Conservation (phyloP, 2,888 invertebrate genomes). For the Clepsis dumicolana region DNA sequence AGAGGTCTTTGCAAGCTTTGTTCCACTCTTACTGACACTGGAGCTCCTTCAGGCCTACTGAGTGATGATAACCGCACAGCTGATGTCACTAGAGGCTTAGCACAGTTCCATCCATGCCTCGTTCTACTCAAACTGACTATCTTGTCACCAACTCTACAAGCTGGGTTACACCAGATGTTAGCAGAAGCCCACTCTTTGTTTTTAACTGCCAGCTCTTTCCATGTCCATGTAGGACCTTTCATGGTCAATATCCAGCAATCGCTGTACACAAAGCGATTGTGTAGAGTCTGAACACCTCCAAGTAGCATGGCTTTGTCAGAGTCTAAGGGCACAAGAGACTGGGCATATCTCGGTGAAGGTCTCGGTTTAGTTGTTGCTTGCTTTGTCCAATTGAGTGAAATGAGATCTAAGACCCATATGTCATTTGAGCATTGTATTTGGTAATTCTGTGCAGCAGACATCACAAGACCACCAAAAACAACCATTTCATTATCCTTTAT, state of each 20-base stretch:
- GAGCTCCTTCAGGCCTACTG: conserved; percentile 74
- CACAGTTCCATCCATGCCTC: conserved; percentile 83
- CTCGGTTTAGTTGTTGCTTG: conserved; percentile 89
- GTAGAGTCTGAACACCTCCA: conserved; percentile 95
- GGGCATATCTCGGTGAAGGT: conserved; percentile 95
- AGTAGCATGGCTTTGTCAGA: conserved; percentile 92
- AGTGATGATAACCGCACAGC: conserved; percentile 80
- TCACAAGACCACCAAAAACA: conserved; percentile 91
- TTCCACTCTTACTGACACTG: conserved; percentile 79
- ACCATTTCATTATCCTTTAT: conserved; percentile 94
- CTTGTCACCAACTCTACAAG: conserved; percentile 92
- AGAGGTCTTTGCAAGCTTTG: conserved; percentile 81
- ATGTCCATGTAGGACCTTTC: conserved; percentile 90
- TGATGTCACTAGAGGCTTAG: conserved; percentile 84
- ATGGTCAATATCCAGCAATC: conserved; percentile 97
- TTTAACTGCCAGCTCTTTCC: conserved; percentile 91
- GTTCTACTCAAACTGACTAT: conserved; percentile 91
- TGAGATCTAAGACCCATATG: conserved; percentile 95
- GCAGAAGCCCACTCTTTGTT: conserved; percentile 93
- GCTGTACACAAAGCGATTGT: conserved; percentile 90
- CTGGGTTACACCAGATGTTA: conserved; percentile 97
- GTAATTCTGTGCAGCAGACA: conserved; percentile 79
- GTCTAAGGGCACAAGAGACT: conserved; percentile 95
- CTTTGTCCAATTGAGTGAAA: conserved; percentile 91
- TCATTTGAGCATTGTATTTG: conserved; percentile 90